Base-by-base conservation (phyloP, 2,113 vertebrate genomes). In the Equus quagga region DNA sequence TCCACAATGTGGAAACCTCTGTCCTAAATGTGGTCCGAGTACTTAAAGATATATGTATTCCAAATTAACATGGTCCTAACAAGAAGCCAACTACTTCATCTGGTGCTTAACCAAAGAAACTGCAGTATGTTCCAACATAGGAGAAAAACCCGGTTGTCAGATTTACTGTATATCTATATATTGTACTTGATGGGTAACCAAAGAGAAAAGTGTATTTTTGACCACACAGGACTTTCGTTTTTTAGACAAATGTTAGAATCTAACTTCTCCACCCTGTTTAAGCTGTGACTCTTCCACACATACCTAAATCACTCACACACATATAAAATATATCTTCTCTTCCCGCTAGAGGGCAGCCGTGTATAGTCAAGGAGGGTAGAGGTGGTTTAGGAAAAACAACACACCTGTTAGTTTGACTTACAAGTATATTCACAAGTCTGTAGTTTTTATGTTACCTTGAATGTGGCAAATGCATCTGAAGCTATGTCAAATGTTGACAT, bases 401-500 rank as follows among this genome's bases (percentile, higher is more conserved):
- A 72, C 21, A 28, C 33, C 17, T 19, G 41, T 81, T 46, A 31
- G 33, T 26, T 31, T 49, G 26, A 91, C 31, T 87, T 62, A 28
- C 31, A 54, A 82, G 58, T 28, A 44, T 58, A 33, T 15, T 85
- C 73, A 85, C 46, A 95, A 90, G 44, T 84, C 28, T 54, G n/a
- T 6, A 33, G 28, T 79, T 70, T 89, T 62, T 49, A 51, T 1
- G 15, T 98, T 99, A 99, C 99, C 99, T 99, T 99, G 97, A 99
- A 99, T 0, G 99, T 99, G 93, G 99, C 99, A 98, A 99, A 99
- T 0, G 99, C 99, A 98, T 99, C 99, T 0, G 99, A 99, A 96
- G 99, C 99, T 28, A 99, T 99, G 97, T 99, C 99, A 98, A 99
- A 99, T 10, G 99, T 99, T 83, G 99, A 99, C 99, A 99, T 99